These are phyloP conservation scores for Limonius californicus DNA, from an alignment of 1,140 invertebrate genomes.

Conservation along the genomic window DNA sequence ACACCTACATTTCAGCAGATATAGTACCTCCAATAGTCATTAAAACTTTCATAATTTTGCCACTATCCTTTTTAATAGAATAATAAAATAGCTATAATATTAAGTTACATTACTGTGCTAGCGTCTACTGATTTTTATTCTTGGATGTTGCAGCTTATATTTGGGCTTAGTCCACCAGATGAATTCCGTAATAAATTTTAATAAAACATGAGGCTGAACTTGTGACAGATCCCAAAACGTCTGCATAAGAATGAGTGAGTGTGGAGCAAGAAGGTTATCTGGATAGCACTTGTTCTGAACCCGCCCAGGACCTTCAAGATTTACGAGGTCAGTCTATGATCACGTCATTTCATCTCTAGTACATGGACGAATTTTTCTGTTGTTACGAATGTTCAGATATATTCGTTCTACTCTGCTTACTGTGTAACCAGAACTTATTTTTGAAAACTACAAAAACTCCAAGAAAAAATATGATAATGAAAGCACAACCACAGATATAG, in stretches of 20 bases:
- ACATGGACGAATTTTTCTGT: neutral
- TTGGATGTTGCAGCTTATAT: neutral
- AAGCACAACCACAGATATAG: no score
- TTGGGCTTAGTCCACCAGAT: neutral
- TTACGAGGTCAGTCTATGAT: conserved; percentile 37
- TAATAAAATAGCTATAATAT: no score
- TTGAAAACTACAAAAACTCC: no score
- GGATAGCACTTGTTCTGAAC: conserved; percentile 39
- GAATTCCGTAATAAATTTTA: conserved; percentile 8
- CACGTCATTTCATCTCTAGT: conserved; percentile 28
- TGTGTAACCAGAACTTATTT: no score
- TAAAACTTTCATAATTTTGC: no score
- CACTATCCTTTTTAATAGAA: no score
- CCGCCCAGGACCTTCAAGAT: conserved; percentile 32
- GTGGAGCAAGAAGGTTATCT: conserved; percentile 39
- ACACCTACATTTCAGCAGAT: no score
- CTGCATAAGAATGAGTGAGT: conserved; percentile 36
- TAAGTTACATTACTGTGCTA: no score
- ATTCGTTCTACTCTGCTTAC: no score
- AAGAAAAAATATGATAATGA: neutral
- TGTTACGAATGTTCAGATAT: neutral
- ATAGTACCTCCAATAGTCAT: no score
- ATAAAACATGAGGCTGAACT: conserved; percentile 23
- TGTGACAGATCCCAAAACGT: conserved; percentile 34
- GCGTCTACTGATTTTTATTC: no score